Conservation (phyloP, 92 coral and sea anemone species). For the Hydrozoanthus gracilis region DNA sequence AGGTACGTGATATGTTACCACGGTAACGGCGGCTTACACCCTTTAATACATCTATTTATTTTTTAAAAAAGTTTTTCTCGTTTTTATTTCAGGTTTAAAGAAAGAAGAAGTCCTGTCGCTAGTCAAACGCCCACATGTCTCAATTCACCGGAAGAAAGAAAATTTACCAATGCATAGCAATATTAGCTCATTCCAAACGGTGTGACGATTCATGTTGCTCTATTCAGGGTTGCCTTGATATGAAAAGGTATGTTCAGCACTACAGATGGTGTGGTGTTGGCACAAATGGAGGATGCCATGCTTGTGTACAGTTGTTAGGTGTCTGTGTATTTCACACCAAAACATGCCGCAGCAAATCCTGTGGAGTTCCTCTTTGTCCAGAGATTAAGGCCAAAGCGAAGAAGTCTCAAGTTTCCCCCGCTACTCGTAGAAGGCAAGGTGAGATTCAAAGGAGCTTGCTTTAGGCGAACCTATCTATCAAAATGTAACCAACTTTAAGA, state of each 20-base stretch:
- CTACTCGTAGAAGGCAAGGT: background rate
- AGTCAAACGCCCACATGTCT: slow-evolving; percentile 11
- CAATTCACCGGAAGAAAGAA: background rate
- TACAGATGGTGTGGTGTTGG: slow-evolving; percentile 1
- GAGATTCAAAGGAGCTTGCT: background rate
- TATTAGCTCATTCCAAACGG: slow-evolving; percentile 19
- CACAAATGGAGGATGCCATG: background rate
- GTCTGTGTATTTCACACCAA: slow-evolving; percentile 34
- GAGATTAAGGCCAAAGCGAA: background rate
- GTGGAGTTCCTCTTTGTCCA: slow-evolving; percentile 29
- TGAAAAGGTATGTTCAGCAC: slow-evolving; percentile 10
- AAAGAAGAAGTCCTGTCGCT: background rate
- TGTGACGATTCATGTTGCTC: slow-evolving; percentile 2
- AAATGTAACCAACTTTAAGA: too few species aligned
- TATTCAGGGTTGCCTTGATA: background rate
- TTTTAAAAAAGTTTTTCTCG: too few species aligned
- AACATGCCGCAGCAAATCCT: slow-evolving; percentile 27
- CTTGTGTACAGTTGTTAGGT: slow-evolving; percentile 9
- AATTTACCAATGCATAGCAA: slow-evolving; percentile 36
- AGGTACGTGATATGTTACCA: too few species aligned
- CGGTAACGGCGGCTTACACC: too few species aligned
- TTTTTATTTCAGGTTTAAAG: too few species aligned
- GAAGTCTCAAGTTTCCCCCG: background rate
- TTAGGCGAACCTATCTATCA: too few species aligned
- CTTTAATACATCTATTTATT: too few species aligned